These are phyloP conservation scores for Tenthredo notha DNA, from an alignment of 2,888 invertebrate species.

Conservation along the genomic window DNA sequence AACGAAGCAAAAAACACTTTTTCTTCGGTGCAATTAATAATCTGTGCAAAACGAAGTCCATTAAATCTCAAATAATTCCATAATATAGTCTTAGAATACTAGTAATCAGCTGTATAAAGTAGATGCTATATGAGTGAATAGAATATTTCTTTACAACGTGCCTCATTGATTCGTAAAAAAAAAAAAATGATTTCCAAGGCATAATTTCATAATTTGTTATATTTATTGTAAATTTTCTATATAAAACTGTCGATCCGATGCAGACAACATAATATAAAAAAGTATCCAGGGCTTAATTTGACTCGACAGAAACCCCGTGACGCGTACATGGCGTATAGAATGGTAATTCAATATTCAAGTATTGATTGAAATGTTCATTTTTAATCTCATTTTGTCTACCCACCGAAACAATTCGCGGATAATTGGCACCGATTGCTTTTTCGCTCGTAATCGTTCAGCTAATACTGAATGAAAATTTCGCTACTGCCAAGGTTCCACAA, in stretches of 20 bases:
- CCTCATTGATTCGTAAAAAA: background rate
- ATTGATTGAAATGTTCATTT: slow-evolving; percentile 47
- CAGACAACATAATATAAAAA: background rate
- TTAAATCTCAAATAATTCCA: no score
- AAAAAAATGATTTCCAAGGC: background rate
- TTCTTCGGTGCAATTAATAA: no score
- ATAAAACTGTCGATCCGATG: background rate
- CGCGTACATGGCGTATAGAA: background rate
- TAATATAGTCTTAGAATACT: no score
- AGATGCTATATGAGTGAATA: no score
- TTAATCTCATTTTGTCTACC: slow-evolving; percentile 17
- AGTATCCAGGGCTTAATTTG: background rate
- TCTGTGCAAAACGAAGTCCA: no score
- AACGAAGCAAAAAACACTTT: no score
- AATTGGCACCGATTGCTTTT: slow-evolving; percentile 37
- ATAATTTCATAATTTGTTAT: background rate
- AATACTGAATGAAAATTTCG: slow-evolving; percentile 1
- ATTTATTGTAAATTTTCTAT: background rate
- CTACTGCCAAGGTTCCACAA: background rate
- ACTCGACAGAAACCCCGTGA: background rate
- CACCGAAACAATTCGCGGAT: slow-evolving; percentile 37
- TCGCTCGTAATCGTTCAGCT: background rate
- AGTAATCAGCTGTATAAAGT: no score
- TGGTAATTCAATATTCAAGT: background rate
- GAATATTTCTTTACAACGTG: no score